These are phyloP conservation scores for Desmodus rotundus DNA, from an alignment of 2,113 vertebrate genomes.

Conservation along the genomic window DNA sequence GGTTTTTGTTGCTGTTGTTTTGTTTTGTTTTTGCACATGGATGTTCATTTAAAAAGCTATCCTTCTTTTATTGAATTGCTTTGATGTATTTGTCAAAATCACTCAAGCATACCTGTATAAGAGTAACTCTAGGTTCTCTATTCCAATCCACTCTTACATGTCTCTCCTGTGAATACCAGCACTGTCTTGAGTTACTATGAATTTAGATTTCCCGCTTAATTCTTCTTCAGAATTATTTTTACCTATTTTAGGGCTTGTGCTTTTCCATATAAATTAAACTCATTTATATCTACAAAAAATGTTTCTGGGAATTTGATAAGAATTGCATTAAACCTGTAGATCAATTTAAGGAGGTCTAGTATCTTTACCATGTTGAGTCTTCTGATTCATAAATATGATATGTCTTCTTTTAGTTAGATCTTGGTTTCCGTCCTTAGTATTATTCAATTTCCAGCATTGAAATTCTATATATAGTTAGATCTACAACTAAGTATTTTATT, in stretches of 20 bases:
- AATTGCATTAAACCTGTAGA: neutral
- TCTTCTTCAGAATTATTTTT: neutral
- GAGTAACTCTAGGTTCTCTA: neutral
- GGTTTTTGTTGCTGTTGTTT: neutral
- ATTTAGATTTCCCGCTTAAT: neutral
- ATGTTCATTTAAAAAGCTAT: neutral
- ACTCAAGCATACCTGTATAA: neutral
- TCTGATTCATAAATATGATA: neutral
- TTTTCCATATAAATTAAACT: neutral
- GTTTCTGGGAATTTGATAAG: neutral
- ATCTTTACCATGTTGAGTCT: neutral
- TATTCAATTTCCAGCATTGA: neutral
- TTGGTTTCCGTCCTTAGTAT: neutral
- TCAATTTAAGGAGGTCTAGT: neutral
- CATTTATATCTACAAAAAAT: neutral
- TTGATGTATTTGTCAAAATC: neutral
- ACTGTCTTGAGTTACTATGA: neutral
- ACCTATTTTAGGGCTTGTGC: neutral
- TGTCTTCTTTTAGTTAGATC: neutral
- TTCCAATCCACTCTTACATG: neutral
- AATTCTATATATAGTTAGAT: neutral
- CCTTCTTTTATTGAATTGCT: neutral
- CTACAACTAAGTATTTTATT: neutral
- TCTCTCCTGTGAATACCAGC: neutral
- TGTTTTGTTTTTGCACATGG: neutral